Conservation (phyloP, 2,888 invertebrate genomes). For the Girardia tigrina region DNA sequence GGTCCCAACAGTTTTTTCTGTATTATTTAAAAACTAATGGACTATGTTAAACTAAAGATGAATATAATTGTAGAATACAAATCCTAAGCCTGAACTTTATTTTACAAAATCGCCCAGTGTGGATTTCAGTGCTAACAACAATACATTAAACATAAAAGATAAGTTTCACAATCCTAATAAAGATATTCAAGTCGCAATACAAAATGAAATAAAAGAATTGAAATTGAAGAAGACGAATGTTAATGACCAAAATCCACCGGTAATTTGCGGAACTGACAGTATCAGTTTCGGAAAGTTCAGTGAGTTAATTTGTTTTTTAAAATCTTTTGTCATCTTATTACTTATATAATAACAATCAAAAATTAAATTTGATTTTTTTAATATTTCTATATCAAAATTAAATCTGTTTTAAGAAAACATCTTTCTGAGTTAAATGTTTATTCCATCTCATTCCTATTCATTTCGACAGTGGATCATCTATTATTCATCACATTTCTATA, state of each 20-base stretch:
- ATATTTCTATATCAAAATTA: no score
- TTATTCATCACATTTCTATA: no score
- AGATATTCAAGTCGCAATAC: neutral
- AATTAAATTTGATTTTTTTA: no score
- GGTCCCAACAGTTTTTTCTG: no score
- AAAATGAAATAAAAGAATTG: neutral
- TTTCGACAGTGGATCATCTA: no score
- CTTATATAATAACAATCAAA: no score
- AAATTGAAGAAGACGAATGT: neutral
- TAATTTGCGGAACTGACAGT: neutral
- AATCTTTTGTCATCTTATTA: no score
- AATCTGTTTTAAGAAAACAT: no score
- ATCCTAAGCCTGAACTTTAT: neutral
- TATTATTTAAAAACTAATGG: no score
- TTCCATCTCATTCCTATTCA: no score
- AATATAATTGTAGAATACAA: neutral
- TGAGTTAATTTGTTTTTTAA: neutral
- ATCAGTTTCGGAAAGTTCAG: neutral
- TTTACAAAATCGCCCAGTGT: neutral
- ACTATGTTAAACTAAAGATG: no score
- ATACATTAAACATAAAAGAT: neutral
- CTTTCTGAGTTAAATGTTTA: no score
- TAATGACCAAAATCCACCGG: neutral
- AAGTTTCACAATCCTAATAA: slow-evolving; percentile 7
- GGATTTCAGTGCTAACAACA: neutral